phyloP scores from a whole-genome alignment of 2,888 invertebrate genomes.

The Nymphalis c-album region DNA sequence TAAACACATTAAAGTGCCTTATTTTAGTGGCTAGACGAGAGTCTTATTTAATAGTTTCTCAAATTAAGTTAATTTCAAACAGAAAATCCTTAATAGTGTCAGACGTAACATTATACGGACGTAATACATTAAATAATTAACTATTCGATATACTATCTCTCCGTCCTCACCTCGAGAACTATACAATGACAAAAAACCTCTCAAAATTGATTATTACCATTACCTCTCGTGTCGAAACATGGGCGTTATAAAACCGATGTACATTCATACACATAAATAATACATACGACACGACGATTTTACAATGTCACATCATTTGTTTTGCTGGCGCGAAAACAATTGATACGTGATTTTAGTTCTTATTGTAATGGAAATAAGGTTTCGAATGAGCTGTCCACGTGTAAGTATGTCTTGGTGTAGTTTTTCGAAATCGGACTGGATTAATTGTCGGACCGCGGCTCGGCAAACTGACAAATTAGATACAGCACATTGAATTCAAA shows the following conservation, averaged over 20 bases:
- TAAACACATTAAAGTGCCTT: too few species aligned
- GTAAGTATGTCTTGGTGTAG: conserved; percentile 22
- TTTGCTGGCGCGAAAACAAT: conserved; percentile 11
- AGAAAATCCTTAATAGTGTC: neutral
- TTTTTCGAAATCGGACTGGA: conserved; percentile 67
- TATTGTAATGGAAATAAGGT: conserved; percentile 31
- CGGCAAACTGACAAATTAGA: conserved; percentile 73
- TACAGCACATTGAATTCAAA: conserved; percentile 69
- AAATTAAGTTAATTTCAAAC: neutral
- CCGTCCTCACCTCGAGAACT: conserved; percentile 39
- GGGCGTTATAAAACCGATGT: conserved; percentile 67
- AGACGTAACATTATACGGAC: conserved; percentile 24
- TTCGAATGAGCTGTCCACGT: neutral
- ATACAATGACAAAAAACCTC: conserved; percentile 45
- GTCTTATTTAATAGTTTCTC: neutral
- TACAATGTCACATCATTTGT: conserved; percentile 44
- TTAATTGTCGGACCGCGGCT: conserved; percentile 66
- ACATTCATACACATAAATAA: conserved; percentile 68
- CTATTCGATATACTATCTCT: conserved; percentile 35
- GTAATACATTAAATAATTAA: conserved; percentile 35
- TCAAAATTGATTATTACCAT: conserved; percentile 75
- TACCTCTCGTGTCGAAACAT: conserved; percentile 71
- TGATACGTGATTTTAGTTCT: conserved; percentile 31
- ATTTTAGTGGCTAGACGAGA: too few species aligned
- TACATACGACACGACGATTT: conserved; percentile 66